A percentile compares a stretch with the other conserved stretches of the same genome.
phyloP scores from a whole-genome alignment of 2,797 vertebrate species.

The Sebastes paucispinis region DNA sequence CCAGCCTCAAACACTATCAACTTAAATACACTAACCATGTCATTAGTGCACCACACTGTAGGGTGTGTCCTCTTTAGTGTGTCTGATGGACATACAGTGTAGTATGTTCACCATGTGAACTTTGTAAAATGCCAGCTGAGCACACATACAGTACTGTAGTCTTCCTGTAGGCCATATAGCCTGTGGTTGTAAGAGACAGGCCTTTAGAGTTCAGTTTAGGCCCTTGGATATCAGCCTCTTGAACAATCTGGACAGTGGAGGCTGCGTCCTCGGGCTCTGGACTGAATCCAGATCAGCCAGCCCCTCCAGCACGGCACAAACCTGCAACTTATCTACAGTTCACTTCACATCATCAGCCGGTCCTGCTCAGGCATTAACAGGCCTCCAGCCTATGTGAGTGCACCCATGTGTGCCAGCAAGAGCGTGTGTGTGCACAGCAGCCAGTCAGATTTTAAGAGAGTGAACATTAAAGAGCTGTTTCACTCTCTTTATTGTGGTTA shows the following conservation, averaged over 20 bases:
- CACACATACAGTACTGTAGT: neutral
- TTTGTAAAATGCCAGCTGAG: conserved; percentile 6
- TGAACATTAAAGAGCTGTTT: conserved; percentile 35
- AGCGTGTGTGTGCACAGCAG: conserved; percentile 50
- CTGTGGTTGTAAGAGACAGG: neutral
- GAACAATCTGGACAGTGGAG: conserved; percentile 38
- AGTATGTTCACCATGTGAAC: conserved; percentile 14
- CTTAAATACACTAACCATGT: conserved; percentile 60
- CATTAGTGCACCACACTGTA: conserved; percentile 63
- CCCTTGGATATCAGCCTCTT: conserved; percentile 16
- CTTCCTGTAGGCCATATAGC: neutral
- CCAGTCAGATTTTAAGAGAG: conserved; percentile 26
- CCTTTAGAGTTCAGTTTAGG: conserved; percentile 20
- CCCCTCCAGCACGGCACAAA: conserved; percentile 38
- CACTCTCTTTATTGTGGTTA: conserved; percentile 3
- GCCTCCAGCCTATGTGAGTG: conserved; percentile 30
- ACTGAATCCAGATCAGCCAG: conserved; percentile 47
- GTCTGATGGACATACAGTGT: conserved; percentile 18
- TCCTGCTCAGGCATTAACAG: conserved; percentile 44
- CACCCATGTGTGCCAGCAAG: conserved; percentile 47
- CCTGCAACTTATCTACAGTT: conserved; percentile 48
- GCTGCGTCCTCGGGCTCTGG: conserved; percentile 23
- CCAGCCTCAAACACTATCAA: conserved; percentile 60
- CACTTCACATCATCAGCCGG: conserved; percentile 54
- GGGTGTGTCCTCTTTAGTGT: conserved; percentile 55